Conservation (phyloP, 2,797 vertebrate species). For the Premnoplex brunnescens region DNA sequence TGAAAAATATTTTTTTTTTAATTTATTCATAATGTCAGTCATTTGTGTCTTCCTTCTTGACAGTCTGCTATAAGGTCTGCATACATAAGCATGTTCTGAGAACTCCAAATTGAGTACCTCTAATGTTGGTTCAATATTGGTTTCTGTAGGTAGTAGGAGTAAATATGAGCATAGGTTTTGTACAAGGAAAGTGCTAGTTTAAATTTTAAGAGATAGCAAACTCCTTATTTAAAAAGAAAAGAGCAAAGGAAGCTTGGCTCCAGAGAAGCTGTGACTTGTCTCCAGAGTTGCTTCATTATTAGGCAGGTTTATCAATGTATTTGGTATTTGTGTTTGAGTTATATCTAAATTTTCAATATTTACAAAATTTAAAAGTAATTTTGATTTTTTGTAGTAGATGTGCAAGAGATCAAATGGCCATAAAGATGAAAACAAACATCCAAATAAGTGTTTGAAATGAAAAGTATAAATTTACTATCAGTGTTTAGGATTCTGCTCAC, state of each 20-base stretch:
- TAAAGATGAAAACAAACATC: neutral
- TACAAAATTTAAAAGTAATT: neutral
- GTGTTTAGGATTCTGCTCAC: neutral
- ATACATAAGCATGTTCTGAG: neutral
- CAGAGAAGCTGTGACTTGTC: neutral
- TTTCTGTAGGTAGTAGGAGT: neutral
- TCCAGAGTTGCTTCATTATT: accelerated
- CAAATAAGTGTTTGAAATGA: neutral
- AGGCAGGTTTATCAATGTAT: neutral
- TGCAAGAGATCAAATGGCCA: neutral
- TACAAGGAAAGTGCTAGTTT: neutral
- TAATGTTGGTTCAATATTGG: neutral
- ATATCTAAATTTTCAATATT: neutral
- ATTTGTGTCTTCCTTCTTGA: neutral
- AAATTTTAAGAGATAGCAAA: neutral
- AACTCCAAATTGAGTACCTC: accelerated
- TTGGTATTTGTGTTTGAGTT: neutral
- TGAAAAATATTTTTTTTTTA: neutral
- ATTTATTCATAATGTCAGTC: neutral
- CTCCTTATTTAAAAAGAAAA: neutral
- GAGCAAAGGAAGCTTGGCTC: neutral
- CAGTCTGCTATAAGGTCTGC: neutral
- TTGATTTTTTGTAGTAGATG: neutral
- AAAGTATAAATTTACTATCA: neutral
- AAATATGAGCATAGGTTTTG: neutral